Conservation (phyloP, 2,113 vertebrate genomes). For the Trogon surrucura region DNA sequence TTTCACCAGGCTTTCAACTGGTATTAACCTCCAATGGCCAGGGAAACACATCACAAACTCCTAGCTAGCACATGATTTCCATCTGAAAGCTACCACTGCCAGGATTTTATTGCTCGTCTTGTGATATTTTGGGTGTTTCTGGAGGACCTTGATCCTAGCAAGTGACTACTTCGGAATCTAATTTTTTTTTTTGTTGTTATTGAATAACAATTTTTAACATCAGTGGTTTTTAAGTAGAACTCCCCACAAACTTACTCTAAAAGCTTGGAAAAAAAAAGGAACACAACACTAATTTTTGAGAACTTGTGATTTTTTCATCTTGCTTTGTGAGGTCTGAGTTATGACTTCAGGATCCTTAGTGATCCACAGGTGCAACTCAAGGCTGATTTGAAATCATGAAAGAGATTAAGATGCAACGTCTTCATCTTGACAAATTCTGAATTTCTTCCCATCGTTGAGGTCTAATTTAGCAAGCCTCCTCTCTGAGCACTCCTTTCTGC, state of each 20-base stretch:
- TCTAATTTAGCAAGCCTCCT: neutral
- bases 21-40: neutral
- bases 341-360: neutral
- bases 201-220: neutral
- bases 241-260: neutral
- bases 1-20: slow-evolving; percentile 23
- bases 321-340: neutral
- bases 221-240: neutral
- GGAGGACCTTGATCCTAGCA: neutral
- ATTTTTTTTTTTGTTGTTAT: neutral
- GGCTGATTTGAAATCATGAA: neutral
- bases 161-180: neutral
- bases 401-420: neutral
- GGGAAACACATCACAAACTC: neutral
- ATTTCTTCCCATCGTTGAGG: neutral
- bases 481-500: neutral
- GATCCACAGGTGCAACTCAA: neutral
- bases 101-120: neutral
- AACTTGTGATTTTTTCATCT: neutral
- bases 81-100: neutral
- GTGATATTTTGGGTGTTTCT: neutral
- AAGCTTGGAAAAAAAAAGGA: neutral
- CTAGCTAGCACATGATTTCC: neutral
- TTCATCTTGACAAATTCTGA: neutral
- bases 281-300: neutral